Percentiles rank a stretch among this genome's conserved stretches.
Conservation (phyloP, 2,888 invertebrate species). For the Lasioglossum calceatum region DNA sequence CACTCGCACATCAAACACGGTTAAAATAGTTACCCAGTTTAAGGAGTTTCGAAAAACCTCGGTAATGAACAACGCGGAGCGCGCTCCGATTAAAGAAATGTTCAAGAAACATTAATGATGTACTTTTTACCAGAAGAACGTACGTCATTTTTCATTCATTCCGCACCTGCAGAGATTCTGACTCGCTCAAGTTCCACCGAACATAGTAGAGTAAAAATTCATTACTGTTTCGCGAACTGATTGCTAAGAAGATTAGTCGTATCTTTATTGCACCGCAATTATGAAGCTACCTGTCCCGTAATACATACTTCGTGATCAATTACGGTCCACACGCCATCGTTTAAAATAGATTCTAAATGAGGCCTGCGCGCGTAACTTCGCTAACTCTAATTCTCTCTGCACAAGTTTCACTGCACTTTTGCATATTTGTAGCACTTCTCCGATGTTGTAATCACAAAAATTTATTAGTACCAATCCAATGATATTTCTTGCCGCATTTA, state of each 20-base stretch:
- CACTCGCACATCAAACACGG: background rate
- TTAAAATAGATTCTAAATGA: conserved; percentile 39
- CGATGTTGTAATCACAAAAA: background rate
- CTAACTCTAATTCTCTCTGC: background rate
- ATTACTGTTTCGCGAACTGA: conserved; percentile 16
- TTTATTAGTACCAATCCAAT: no score
- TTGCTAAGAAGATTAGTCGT: conserved; percentile 37
- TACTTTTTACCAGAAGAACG: no score
- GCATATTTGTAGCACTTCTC: background rate
- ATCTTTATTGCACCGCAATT: conserved; percentile 49
- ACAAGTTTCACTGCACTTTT: background rate
- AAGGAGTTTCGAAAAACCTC: background rate
- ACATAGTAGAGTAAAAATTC: conserved; percentile 38
- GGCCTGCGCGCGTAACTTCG: conserved; percentile 19
- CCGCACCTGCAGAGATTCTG: background rate
- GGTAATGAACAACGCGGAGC: background rate
- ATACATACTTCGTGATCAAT: conserved; percentile 38
- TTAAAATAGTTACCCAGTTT: conserved; percentile 2
- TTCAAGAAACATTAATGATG: background rate
- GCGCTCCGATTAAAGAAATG: background rate
- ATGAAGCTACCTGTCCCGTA: conserved; percentile 33
- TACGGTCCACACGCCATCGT: conserved; percentile 32
- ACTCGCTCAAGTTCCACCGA: conserved; percentile 10
- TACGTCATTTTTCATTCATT: conserved; percentile 28
- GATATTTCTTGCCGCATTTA: no score